Base-by-base conservation (phyloP, 2,797 vertebrate genomes). In the Ammospiza maritima region DNA sequence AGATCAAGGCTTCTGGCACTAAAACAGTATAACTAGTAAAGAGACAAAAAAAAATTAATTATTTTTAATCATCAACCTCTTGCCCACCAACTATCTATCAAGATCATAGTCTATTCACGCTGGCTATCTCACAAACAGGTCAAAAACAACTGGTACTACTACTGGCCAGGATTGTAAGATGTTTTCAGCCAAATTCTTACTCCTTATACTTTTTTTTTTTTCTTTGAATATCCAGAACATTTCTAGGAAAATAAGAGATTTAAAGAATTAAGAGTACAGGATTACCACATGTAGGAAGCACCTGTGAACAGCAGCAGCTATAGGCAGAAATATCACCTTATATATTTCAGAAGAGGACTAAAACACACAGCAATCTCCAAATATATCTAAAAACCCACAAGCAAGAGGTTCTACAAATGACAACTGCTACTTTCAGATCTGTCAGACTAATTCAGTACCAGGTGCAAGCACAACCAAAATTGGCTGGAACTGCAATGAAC, bases 371-470 rank as follows among this genome's bases (percentile, higher is more conserved):
- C 20, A 25, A 57, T 51, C 48, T 70, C 38, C 69, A 77, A 65
- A 74, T 2, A 4, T 13, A 44, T 19, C 67, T 77, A 61, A 88
- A 94, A 42, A 12, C 3, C 25, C 61, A 85, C 13, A 26, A 70
- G 36, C 65, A 77, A 78, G 47, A 72, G 65, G 18, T 64, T 77
- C 69, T 74, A 51, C 74, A 91, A 88, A 84, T 44, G 71, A 53
- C 51, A 91, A 91, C 23, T 64, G 61, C 53, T 70, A 57, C 88
- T 87, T 93, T 69, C 69, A 74, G 69, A 87, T 77, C 74, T 76
- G 71, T 90, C 71, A 89, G 64, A 79, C 36, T 65, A 57, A 90
- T 58, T 94, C 90, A 77, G 84, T n/a, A 88, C 71, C 89, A 97
- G 78, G 75, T 93, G 89, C 81, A 74, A 85, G 36, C 38, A 89